Percentiles rank a stretch among this genome's conserved stretches.
These are phyloP conservation scores for Athene noctua DNA, from an alignment of 2,113 vertebrate genomes.

Conservation along the genomic window DNA sequence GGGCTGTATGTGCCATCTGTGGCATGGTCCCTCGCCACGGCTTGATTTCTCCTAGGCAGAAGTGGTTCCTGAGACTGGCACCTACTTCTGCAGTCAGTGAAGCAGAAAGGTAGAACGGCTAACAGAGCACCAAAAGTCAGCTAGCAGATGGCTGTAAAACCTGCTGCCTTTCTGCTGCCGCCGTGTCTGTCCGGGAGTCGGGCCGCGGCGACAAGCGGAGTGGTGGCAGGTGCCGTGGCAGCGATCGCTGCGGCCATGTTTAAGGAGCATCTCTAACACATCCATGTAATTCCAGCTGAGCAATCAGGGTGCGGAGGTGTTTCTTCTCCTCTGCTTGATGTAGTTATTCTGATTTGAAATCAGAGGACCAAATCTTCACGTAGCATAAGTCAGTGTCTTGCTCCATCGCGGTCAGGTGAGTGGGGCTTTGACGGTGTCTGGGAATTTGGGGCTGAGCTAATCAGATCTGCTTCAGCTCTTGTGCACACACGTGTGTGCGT, in stretches of 20 bases:
- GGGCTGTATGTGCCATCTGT: neutral
- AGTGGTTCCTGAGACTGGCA: neutral
- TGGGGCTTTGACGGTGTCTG: fast-evolving
- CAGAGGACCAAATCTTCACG: neutral
- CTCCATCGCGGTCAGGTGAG: fast-evolving
- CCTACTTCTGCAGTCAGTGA: neutral
- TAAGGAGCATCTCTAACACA: neutral
- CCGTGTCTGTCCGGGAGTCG: neutral
- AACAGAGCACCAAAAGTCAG: neutral
- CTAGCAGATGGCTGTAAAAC: neutral
- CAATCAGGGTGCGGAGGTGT: neutral
- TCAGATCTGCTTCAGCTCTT: neutral
- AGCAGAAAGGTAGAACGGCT: neutral
- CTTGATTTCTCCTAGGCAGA: neutral
- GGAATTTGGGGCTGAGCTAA: neutral
- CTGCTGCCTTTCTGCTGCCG: neutral
- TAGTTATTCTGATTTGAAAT: neutral
- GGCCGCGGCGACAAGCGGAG: fast-evolving
- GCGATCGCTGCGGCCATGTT: fast-evolving
- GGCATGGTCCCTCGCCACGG: neutral
- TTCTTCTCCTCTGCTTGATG: neutral
- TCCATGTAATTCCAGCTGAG: neutral
- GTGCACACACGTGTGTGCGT: neutral
- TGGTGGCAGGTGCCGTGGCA: neutral
- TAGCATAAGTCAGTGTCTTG: neutral